Evolutionary conservation across 2,113 vertebrate genomes (phyloP).

Genomic region (Cranoglanis bouderius): DNA sequence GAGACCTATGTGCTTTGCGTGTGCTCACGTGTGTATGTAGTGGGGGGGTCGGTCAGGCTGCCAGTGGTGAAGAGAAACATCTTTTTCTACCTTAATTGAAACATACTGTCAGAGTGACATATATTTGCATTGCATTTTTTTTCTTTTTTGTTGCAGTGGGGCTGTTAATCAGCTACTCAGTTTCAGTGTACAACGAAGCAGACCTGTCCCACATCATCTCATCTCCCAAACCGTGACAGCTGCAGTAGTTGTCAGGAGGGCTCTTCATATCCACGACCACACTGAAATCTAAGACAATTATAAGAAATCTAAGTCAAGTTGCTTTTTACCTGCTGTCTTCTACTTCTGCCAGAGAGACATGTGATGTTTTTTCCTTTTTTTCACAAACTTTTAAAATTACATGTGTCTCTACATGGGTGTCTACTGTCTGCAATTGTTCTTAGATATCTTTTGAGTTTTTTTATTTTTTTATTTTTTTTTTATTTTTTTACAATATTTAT

Average conservation of each 20-base stretch:
- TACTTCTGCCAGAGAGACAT: not conserved
- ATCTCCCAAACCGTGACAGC: constrained; percentile 82
- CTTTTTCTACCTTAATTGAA: constrained; percentile 89
- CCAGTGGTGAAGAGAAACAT: constrained; percentile 71
- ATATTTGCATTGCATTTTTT: constrained; percentile 87
- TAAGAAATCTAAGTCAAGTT: too few relatives aligned
- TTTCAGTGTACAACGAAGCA: constrained; percentile 63
- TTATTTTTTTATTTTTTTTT: too few relatives aligned
- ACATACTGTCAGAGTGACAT: constrained; percentile 97
- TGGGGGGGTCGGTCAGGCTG: constrained; percentile 81
- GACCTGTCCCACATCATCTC: constrained; percentile 69
- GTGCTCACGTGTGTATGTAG: constrained; percentile 64
- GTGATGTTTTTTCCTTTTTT: not conserved
- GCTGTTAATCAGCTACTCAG: constrained; percentile 83
- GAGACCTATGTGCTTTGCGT: constrained; percentile 36
- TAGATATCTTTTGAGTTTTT: not conserved
- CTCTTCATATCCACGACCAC: not conserved
- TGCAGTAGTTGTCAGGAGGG: constrained; percentile 56
- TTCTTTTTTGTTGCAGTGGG: constrained; percentile 53
- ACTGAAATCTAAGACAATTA: constrained; percentile 8
- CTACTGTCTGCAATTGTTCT: not conserved
- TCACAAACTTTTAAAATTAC: not conserved
- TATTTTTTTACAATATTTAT: too few relatives aligned
- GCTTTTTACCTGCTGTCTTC: not conserved
- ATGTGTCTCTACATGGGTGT: not conserved